Evolutionary conservation across 2,888 invertebrate genomes (phyloP).

Genomic region (Scaptomyza polygonia): DNA sequence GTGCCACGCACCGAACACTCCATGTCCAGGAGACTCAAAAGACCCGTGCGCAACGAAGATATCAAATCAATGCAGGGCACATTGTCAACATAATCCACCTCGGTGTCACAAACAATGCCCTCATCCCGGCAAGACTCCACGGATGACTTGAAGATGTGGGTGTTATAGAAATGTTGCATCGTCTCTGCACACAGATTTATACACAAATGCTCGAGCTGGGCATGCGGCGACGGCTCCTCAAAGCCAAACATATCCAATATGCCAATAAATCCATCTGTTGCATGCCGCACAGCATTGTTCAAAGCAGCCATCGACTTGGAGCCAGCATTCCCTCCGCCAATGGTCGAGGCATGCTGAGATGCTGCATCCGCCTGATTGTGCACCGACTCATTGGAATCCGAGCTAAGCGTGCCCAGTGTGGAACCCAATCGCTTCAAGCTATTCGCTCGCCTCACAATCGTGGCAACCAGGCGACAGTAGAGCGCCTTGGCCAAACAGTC

Average conservation of each 20-base stretch:
- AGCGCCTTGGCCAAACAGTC: slow-evolving; percentile 96
- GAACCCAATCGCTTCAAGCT: slow-evolving; percentile 93
- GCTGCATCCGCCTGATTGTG: slow-evolving; percentile 94
- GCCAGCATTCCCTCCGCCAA: slow-evolving; percentile 90
- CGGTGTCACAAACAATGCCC: slow-evolving; percentile 94
- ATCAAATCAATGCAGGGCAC: slow-evolving; percentile 98
- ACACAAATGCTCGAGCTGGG: slow-evolving; percentile 96
- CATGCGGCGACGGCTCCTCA: slow-evolving; percentile 93
- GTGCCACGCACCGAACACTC: slow-evolving; percentile 94
- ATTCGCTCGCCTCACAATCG: slow-evolving; percentile 96
- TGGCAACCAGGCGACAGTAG: slow-evolving; percentile 96
- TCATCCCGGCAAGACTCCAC: slow-evolving; percentile 97
- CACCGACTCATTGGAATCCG: slow-evolving; percentile 94
- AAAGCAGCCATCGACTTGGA: slow-evolving; percentile 96
- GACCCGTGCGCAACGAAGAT: slow-evolving; percentile 95
- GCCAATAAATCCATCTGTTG: slow-evolving; percentile 97
- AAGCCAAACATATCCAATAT: slow-evolving; percentile 99
- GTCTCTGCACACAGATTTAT: slow-evolving; percentile 98
- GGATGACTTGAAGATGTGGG: slow-evolving; percentile 97
- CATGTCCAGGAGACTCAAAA: slow-evolving; percentile 95
- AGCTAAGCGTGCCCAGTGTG: slow-evolving; percentile 93
- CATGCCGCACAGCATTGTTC: slow-evolving; percentile 96
- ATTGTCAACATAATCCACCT: slow-evolving; percentile 96
- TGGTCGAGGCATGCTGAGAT: slow-evolving; percentile 93
- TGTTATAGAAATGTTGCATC: slow-evolving; percentile 99